Base-by-base conservation (phyloP, 2,797 vertebrate species). In the Acridotheres tristis region DNA sequence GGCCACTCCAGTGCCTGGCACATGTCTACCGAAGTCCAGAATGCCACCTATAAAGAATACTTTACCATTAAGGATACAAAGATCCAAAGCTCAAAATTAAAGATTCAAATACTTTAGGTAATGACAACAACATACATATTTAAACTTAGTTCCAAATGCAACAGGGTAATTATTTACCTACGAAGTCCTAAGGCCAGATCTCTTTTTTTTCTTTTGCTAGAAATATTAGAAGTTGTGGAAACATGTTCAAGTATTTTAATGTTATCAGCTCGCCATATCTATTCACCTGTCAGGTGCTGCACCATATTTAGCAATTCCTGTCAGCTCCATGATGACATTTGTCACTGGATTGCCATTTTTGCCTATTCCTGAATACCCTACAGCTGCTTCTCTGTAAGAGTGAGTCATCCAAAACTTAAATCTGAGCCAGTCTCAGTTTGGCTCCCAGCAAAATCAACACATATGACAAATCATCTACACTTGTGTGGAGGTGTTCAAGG, bases 371-470 rank as follows among this genome's bases (percentile, higher is more conserved):
- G 62, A 85, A 62, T 72, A 90, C 34, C 38, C 57, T 93, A 53
- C 80, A 94, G 83, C 88, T 96, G 86, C 93, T 95, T 82, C 72
- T 90, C 75, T 82, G 68, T 86, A 86, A 47, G 30, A 43, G 14
- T 90, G 74, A 97, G 68, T 94, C 88, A 96, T 79, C 59, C 72
- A 68, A 73, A 92, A 67, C 71, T 73, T 92, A 82, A 87, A 94
- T 90, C 67, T 79, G 54, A 81, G 67, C 25, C 53, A 82, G 71
- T n/a, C 59, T 93, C 81, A 40, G 27, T 36, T 84, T 74, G 72
- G 34, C 80, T 93, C 65, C 62, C 75, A 89, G 88, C 14, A 88
- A 93, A 94, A 87, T 82, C 90, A 92, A 90, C 86, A 85, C 74
- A 27, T 80, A 50, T n/a, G 87, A 94, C 7, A 4, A 94, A 80